Evolutionary conservation across 1,140 invertebrate species (phyloP), one percentile per base, ranked within the genome.

Genomic region (Ectropis grisescens): DNA sequence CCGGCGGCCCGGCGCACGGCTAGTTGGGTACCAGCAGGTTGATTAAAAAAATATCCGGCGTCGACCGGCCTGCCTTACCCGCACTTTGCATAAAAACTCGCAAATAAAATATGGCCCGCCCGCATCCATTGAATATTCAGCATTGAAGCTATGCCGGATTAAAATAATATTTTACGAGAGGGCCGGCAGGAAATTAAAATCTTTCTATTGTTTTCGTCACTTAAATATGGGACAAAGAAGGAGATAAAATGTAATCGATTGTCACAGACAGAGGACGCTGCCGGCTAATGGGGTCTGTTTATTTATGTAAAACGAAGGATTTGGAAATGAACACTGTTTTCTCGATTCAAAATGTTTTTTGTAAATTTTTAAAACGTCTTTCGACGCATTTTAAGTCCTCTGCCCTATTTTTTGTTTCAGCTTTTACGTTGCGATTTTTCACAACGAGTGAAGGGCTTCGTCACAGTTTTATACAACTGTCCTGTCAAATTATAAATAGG

Each of bases 141-240:
- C 38, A 37, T 37, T 28, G 32, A 29, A 12, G 28, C 43, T 41
- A 35, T 42, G 41, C 34, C 40, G 49, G 45, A 54, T 54, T 50
- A 46, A 51, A 58, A 58, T 50, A 50, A 53, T 57, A 57, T 47
- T 60, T 59, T 41, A 46, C 37, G 39, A 37, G n/a, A n/a, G 16
- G 33, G 37, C 30, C 34, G 41, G 33, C 52, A 45, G 56, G 57
- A 60, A 60, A 60, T 60, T 60, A 57, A 60, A 41, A 57, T 53
- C 64, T 35, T 58, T 81, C 33, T 58, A 67, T 36, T 58, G 50
- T 50, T 79, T 79, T 47, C 43, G 39, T 50, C 38, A 33, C 32
- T 28, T 45, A 41, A 40, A 34, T 28, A 31, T 34, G 22, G 11
- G 29, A 41, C 37, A 40, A 40, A 24, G 37, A 15, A 8, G 2